phyloP scores from a whole-genome alignment of 2,113 vertebrate species.

The Herpetotheres cachinnans region DNA sequence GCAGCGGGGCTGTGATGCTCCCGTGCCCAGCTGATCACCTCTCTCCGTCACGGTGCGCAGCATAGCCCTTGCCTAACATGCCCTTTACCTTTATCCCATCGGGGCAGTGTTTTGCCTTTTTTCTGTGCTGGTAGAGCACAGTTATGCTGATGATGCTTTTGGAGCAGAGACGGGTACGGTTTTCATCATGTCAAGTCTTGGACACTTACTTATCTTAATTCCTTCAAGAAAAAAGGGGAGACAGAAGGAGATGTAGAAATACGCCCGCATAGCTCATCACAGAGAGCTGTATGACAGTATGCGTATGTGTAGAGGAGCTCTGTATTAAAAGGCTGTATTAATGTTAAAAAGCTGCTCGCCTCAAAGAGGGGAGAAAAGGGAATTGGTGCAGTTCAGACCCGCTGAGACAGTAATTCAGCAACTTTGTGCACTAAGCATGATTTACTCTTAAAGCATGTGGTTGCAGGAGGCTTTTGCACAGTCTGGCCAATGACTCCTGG shows the following conservation, averaged over 20 bases:
- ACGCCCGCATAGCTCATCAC: accelerated
- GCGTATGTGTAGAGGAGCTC: background rate
- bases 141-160: background rate
- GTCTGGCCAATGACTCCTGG: background rate
- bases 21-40: accelerated
- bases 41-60: accelerated
- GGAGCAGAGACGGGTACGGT: background rate
- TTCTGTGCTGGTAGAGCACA: background rate
- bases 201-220: background rate
- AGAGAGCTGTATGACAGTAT: background rate
- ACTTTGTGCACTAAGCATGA: background rate
- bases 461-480: background rate
- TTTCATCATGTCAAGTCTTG: background rate
- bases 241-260: background rate
- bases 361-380: background rate
- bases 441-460: background rate
- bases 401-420: background rate
- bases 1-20: background rate
- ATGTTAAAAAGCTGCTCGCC: background rate
- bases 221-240: background rate
- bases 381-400: background rate
- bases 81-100: background rate
- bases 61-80: too few relatives aligned
- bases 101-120: background rate
- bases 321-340: background rate